A percentile compares a stretch with the other conserved stretches of the same genome.
Evolutionary conservation across 2,888 invertebrate species (phyloP).

Genomic region (Agonopterix subpropinquella): DNA sequence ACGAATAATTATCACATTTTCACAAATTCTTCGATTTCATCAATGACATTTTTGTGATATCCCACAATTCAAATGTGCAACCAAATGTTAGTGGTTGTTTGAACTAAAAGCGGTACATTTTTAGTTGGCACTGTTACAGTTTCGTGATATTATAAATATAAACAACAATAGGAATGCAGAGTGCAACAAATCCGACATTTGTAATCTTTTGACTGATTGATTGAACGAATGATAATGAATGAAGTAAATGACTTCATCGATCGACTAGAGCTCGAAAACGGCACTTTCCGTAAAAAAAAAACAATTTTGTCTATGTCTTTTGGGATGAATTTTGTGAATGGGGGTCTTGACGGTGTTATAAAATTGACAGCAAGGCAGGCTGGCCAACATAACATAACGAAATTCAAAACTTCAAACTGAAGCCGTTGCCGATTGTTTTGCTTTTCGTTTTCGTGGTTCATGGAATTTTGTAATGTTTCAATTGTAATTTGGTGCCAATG

Average conservation of each 20-base stretch:
- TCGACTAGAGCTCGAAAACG: no score
- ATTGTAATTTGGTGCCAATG: neutral
- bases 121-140: constrained; percentile 21
- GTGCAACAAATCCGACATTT: constrained; percentile 55
- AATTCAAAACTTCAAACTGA: constrained; percentile 8
- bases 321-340: neutral
- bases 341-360: neutral
- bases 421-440: constrained; percentile 27
- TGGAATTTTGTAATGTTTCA: neutral
- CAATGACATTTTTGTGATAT: constrained; percentile 28
- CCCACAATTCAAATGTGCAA: constrained; percentile 12
- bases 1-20: constrained; percentile 66
- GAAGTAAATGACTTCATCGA: no score
- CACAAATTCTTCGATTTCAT: constrained; percentile 47
- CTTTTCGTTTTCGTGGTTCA: neutral
- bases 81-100: constrained; percentile 14
- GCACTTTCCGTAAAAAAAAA: no score
- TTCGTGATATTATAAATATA: constrained; percentile 46
- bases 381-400: constrained; percentile 2
- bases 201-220: constrained; percentile 37
- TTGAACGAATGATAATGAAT: no score
- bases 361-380: constrained; percentile 9
- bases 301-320: no score
- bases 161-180: constrained; percentile 54
- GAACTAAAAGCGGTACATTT: constrained; percentile 27